Conservation (phyloP, 2,888 invertebrate genomes). For the Choristoneura rosaceana region DNA sequence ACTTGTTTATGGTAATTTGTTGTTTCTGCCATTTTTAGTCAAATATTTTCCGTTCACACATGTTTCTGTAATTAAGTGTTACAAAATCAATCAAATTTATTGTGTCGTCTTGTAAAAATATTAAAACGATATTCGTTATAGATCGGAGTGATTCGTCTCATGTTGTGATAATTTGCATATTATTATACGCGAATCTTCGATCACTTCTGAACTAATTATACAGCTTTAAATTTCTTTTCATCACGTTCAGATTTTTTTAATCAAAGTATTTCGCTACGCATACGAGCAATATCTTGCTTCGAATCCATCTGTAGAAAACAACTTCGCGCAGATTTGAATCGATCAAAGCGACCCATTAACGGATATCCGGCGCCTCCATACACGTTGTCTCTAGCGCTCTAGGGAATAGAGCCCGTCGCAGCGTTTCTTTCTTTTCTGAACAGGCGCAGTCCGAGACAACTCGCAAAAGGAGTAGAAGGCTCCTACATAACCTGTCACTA, state of each 20-base stretch:
- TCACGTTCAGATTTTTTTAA: conserved; percentile 6
- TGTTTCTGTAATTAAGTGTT: conserved; percentile 66
- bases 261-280: conserved; percentile 11
- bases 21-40: conserved; percentile 80
- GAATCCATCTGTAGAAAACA: conserved; percentile 7
- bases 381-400: conserved; percentile 81
- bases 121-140: conserved; percentile 54
- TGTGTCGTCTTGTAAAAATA: conserved; percentile 71
- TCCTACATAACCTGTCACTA: conserved; percentile 86
- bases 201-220: conserved; percentile 7
- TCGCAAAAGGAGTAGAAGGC: conserved; percentile 86
- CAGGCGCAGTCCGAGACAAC: conserved; percentile 85
- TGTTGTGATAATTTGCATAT: conserved; percentile 13
- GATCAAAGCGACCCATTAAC: conserved; percentile 60
- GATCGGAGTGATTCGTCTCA: conserved; percentile 52
- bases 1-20: conserved; percentile 72
- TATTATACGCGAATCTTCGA: conserved; percentile 24
- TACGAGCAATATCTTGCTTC: not conserved
- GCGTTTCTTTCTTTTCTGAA: conserved; percentile 85
- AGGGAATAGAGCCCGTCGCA: conserved; percentile 80
- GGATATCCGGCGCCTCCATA: conserved; percentile 82
- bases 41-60: conserved; percentile 78
- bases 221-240: conserved; percentile 19
- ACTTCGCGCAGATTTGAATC: conserved; percentile 59
- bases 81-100: conserved; percentile 75